Evolutionary conservation across 2,797 vertebrate species (phyloP), one percentile per base, ranked within the genome.

Genomic region (Columba guinea): DNA sequence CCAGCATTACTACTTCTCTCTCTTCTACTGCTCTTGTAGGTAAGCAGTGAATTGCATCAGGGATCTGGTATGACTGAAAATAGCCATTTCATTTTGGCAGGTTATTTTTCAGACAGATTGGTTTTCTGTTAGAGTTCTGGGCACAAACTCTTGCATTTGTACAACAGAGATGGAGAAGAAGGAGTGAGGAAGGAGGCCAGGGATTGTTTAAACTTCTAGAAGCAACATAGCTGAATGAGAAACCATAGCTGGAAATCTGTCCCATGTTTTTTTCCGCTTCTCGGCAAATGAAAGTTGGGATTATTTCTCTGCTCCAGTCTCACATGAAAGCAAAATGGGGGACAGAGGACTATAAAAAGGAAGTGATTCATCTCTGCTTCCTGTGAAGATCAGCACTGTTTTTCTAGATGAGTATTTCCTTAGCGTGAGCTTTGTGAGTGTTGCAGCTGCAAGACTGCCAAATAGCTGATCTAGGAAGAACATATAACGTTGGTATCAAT

Each of bases 281-380:
- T 26, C 32, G 62, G 58, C 9, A 89, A 88, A 80, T n/a, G 19
- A 75, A 80, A 17, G 19, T 70, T 63, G 19, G 46, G 64, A 68
- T 81, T 58, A 34, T 55, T 94, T 78, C 55, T 84, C 21, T 75
- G 21, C 37, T 81, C 34, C 41, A 52, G 2, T 48, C 30, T 86
- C 49, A 34, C 5, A 6, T 19, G 53, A 75, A 89, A 74, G 46
- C 26, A 89, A 84, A 95, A 76, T 30, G 55, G 59, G 53, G 26
- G 35, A 22, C 63, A 76, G 81, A 87, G 10, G 30, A 58, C 41
- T 71, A 53, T 64, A 58, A 89, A 84, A 89, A 83, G 52, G 89
- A 94, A 94, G 71, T 60, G 62, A 96, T 75, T 95, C 0, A 68
- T 80, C 64, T 85, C 58, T 59, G 39, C 56, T 93, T 90, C 92